Conservation (phyloP, 2,113 vertebrate genomes). For the Lipophrys pholis region DNA sequence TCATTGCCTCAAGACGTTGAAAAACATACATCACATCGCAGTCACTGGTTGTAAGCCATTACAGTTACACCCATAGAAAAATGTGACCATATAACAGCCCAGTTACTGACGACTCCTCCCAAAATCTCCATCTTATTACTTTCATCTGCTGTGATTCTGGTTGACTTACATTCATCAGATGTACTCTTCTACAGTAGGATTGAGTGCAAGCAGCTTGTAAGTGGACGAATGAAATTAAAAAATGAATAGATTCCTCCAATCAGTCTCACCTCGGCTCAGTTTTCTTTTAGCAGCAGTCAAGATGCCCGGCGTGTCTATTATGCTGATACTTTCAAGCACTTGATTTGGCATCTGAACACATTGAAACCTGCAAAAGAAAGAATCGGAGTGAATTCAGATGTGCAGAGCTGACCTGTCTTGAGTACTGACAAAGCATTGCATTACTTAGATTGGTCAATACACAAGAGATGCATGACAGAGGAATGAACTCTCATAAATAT, state of each 20-base stretch:
- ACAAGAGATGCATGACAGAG: neutral
- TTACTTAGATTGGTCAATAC: neutral
- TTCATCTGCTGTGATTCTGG: slow-evolving; percentile 36
- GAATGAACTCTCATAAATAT: neutral
- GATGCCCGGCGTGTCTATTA: slow-evolving; percentile 91
- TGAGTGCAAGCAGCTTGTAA: slow-evolving; percentile 1
- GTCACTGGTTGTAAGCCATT: slow-evolving; percentile 51
- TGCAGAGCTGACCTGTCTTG: neutral
- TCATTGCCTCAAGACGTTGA: slow-evolving; percentile 25
- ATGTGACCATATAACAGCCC: slow-evolving; percentile 51
- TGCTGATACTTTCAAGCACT: slow-evolving; percentile 89
- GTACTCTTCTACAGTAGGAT: neutral
- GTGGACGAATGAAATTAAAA: neutral
- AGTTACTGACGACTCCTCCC: slow-evolving; percentile 26
- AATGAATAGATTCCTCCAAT: neutral
- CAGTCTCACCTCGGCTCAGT: slow-evolving; percentile 85
- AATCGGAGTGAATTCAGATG: neutral
- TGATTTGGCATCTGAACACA: slow-evolving; percentile 89
- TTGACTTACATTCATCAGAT: neutral
- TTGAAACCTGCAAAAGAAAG: slow-evolving; percentile 83
- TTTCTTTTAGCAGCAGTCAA: slow-evolving; percentile 88
- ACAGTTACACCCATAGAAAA: slow-evolving; percentile 68
- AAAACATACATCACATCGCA: slow-evolving; percentile 35
- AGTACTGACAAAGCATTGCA: neutral
- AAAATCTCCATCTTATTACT: slow-evolving; percentile 27